phyloP scores from a whole-genome alignment of 2,888 invertebrate genomes.

The Sclerodermus sp. region DNA sequence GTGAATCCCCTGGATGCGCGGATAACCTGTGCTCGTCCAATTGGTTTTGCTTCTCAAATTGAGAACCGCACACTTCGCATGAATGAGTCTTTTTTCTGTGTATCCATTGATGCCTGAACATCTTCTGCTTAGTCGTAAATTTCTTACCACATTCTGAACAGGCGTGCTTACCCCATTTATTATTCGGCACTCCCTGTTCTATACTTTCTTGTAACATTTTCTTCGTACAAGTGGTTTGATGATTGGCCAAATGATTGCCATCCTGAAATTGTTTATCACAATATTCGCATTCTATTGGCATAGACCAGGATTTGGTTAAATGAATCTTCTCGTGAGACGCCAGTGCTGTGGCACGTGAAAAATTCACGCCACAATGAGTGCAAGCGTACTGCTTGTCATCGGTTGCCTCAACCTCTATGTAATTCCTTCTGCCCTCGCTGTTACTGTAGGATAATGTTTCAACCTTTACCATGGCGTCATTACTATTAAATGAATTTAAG shows the following conservation, averaged over 20 bases:
- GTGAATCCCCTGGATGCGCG: slow-evolving; percentile 55
- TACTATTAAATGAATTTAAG: slow-evolving; percentile 34
- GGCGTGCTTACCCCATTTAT: slow-evolving; percentile 54
- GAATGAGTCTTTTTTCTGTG: slow-evolving; percentile 57
- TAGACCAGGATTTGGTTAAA: slow-evolving; percentile 32
- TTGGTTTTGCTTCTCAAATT: slow-evolving; percentile 54
- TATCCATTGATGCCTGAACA: slow-evolving; percentile 59
- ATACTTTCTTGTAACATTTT: slow-evolving; percentile 42
- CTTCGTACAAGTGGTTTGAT: slow-evolving; percentile 52
- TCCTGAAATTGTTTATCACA: slow-evolving; percentile 60
- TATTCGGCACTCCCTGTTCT: slow-evolving; percentile 36
- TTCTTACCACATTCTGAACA: slow-evolving; percentile 57
- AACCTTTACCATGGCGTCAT: slow-evolving; percentile 39
- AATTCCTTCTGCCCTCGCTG: slow-evolving; percentile 24
- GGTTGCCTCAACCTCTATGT: slow-evolving; percentile 33
- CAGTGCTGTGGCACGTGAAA: slow-evolving; percentile 57
- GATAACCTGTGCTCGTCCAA: slow-evolving; percentile 56
- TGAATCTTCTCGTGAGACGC: slow-evolving; percentile 53
- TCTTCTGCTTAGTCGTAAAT: slow-evolving; percentile 59
- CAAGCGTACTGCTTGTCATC: slow-evolving; percentile 52
- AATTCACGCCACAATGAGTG: slow-evolving; percentile 55
- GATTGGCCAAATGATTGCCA: slow-evolving; percentile 52
- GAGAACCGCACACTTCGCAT: slow-evolving; percentile 56
- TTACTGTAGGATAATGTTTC: slow-evolving; percentile 30
- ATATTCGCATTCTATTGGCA: slow-evolving; percentile 57